These are phyloP conservation scores for Mesitornis unicolor DNA, from an alignment of 2,113 vertebrate genomes.

Conservation along the genomic window DNA sequence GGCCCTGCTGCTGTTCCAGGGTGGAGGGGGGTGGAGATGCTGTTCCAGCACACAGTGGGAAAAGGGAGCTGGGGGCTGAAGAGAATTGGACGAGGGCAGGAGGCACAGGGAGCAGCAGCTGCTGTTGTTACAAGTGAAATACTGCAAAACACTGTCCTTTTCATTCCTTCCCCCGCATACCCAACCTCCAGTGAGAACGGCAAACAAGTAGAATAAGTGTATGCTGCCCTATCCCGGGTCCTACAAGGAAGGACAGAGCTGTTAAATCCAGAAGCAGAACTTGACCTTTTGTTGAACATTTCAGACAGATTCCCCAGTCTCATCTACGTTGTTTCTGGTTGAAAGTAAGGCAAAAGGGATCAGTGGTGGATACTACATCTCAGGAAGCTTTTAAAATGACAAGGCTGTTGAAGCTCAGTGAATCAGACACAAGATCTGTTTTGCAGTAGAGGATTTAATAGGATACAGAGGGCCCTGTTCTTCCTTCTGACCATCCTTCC, in stretches of 20 bases:
- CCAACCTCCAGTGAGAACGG: neutral
- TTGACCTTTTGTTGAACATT: neutral
- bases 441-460: neutral
- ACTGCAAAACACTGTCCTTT: neutral
- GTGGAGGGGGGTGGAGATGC: neutral
- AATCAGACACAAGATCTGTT: neutral
- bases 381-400: neutral
- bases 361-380: neutral
- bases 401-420: neutral
- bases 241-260: neutral
- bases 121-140: neutral
- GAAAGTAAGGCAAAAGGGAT: neutral
- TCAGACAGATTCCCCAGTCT: neutral
- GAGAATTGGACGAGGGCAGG: neutral
- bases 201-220: neutral
- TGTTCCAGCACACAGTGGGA: neutral
- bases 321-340: neutral
- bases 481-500: neutral
- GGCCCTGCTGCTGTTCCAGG: neutral
- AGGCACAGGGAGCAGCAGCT: constrained; percentile 12
- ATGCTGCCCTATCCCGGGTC: neutral
- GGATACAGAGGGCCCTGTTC: neutral
- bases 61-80: neutral
- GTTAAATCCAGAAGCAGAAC: neutral
- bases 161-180: neutral